These are phyloP conservation scores for Dermolepida albohirtum DNA, from an alignment of 2,888 invertebrate genomes.

Conservation along the genomic window DNA sequence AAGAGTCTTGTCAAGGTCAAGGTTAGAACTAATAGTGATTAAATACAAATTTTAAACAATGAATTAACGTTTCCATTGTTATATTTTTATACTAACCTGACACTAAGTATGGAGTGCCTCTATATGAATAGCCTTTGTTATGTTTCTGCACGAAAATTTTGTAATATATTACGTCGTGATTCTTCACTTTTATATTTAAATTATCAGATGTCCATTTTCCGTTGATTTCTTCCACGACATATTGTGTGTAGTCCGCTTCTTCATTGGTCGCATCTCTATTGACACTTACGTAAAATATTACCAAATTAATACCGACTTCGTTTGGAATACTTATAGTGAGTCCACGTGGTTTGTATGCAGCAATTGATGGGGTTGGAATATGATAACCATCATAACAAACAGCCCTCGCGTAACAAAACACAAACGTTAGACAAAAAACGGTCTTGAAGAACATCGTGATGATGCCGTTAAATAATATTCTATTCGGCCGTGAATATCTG, in stretches of 20 bases:
- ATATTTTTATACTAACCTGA: neutral
- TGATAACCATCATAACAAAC: neutral
- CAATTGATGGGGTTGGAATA: constrained; percentile 35
- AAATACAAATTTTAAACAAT: too few species aligned
- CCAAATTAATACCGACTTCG: constrained; percentile 37
- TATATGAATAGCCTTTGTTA: constrained; percentile 1
- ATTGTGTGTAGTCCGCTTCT: constrained; percentile 25
- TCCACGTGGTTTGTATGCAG: constrained; percentile 23
- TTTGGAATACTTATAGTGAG: constrained; percentile 39
- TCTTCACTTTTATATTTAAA: constrained; percentile 17
- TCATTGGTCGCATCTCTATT: constrained; percentile 20
- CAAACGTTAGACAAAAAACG: neutral
- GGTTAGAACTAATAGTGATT: too few species aligned
- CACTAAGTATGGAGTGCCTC: neutral
- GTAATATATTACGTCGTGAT: constrained; percentile 30
- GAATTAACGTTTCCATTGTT: too few species aligned
- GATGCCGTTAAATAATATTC: neutral
- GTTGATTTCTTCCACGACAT: constrained; percentile 10
- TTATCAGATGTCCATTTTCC: constrained; percentile 31
- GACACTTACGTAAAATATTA: constrained; percentile 40
- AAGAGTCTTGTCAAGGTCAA: too few species aligned
- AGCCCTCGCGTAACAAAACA: neutral
- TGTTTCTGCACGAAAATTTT: constrained; percentile 21
- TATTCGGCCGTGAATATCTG: neutral
- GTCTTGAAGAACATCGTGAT: neutral